Percentiles rank a stretch among this genome's conserved stretches.
Evolutionary conservation across 1,140 invertebrate genomes (phyloP).

Genomic region (Augochlora pura): DNA sequence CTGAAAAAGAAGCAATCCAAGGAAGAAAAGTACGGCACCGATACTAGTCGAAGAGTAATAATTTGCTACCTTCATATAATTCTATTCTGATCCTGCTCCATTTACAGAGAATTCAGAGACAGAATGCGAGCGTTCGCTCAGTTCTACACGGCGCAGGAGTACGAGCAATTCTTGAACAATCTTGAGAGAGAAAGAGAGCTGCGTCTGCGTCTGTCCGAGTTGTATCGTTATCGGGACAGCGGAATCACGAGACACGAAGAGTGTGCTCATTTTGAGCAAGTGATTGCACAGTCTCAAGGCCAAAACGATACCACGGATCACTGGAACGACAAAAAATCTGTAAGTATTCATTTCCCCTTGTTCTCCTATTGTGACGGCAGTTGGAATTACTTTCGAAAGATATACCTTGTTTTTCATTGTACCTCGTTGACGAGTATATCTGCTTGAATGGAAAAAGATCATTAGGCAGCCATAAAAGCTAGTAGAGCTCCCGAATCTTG

Average conservation of each 20-base stretch:
- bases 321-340: conserved; percentile 82
- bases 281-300: conserved; percentile 75
- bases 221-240: conserved; percentile 90
- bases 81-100: conserved; percentile 21
- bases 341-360: conserved; percentile 77
- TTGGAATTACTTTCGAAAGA: conserved; percentile 4
- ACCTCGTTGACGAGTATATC: background rate
- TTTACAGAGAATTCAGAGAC: conserved; percentile 87
- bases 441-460: background rate
- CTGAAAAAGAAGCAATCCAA: conserved; percentile 85
- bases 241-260: conserved; percentile 90
- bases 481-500: conserved; percentile 19
- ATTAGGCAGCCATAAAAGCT: conserved; percentile 49
- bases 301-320: conserved; percentile 74
- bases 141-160: conserved; percentile 92
- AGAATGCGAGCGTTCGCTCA: conserved; percentile 92
- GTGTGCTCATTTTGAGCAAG: conserved; percentile 91
- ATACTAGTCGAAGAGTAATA: background rate
- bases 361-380: conserved; percentile 6
- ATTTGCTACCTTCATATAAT: conserved; percentile 1
- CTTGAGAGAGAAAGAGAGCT: conserved; percentile 92
- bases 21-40: conserved; percentile 85
- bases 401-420: background rate
- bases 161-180: conserved; percentile 88
- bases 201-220: conserved; percentile 89